phyloP scores from a whole-genome alignment of 2,797 vertebrate genomes.

The Phylloscopus collybita region DNA sequence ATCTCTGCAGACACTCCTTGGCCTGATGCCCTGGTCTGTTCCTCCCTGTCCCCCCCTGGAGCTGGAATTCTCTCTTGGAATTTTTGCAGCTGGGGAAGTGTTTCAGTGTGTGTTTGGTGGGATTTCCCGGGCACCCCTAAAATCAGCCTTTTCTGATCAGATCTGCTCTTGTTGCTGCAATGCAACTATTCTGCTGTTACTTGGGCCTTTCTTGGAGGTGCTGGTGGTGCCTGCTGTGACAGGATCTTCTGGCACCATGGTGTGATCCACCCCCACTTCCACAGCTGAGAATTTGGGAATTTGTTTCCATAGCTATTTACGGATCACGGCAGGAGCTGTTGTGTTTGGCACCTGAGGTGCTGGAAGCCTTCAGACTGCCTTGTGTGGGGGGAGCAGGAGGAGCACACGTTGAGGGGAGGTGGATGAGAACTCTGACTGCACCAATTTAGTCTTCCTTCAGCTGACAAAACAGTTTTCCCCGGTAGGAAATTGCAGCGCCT shows the following conservation, averaged over 20 bases:
- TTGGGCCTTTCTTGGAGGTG: neutral
- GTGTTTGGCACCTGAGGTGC: neutral
- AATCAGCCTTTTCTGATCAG: neutral
- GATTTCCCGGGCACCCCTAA: neutral
- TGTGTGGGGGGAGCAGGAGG: neutral
- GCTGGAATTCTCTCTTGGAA: neutral
- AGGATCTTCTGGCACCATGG: fast-evolving
- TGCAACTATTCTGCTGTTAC: neutral
- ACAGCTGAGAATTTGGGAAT: neutral
- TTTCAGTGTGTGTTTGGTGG: neutral
- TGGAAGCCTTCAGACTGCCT: neutral
- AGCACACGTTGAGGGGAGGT: neutral
- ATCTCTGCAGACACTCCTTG: neutral
- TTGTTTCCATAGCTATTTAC: neutral
- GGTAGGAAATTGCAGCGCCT: neutral
- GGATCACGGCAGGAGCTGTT: neutral
- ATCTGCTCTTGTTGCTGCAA: neutral
- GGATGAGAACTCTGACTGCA: neutral
- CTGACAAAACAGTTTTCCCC: conserved; percentile 18
- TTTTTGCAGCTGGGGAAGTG: neutral
- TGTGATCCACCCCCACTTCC: too few species aligned
- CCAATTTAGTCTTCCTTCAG: conserved; percentile 9
- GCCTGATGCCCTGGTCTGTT: neutral
- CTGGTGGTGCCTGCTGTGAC: neutral
- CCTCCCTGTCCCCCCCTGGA: neutral